Conservation (phyloP, 2,797 vertebrate genomes). For the Onychomys torridus region DNA sequence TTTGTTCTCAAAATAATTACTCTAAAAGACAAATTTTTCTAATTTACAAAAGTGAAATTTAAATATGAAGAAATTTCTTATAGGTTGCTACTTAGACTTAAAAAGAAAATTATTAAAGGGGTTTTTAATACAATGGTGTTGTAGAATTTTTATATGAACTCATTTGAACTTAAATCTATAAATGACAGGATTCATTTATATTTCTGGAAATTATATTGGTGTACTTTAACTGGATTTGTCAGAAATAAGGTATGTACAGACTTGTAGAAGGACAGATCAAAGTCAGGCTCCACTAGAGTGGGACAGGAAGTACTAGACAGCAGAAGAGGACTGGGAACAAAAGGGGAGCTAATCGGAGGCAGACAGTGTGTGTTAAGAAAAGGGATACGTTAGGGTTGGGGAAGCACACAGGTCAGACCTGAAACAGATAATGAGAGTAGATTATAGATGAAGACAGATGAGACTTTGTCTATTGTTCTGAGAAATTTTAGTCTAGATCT, state of each 20-base stretch:
- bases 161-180: slow-evolving; percentile 6
- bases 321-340: neutral
- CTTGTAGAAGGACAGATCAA: neutral
- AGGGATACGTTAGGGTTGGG: neutral
- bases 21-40: slow-evolving; percentile 4
- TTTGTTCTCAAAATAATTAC: neutral
- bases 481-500: neutral
- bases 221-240: neutral
- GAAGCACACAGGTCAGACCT: neutral
- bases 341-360: neutral
- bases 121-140: neutral
- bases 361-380: neutral
- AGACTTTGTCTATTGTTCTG: neutral
- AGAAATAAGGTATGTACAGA: neutral
- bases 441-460: neutral
- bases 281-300: neutral
- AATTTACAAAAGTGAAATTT: slow-evolving; percentile 15
- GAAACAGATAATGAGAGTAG: neutral
- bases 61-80: neutral
- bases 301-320: neutral
- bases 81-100: neutral
- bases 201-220: neutral
- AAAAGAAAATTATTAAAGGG: neutral
- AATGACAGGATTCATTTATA: neutral
- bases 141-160: neutral